Percentiles rank a stretch among this genome's conserved stretches.
Evolutionary conservation across 2,797 vertebrate genomes (phyloP).

Genomic region (Hozukius guyotensis): DNA sequence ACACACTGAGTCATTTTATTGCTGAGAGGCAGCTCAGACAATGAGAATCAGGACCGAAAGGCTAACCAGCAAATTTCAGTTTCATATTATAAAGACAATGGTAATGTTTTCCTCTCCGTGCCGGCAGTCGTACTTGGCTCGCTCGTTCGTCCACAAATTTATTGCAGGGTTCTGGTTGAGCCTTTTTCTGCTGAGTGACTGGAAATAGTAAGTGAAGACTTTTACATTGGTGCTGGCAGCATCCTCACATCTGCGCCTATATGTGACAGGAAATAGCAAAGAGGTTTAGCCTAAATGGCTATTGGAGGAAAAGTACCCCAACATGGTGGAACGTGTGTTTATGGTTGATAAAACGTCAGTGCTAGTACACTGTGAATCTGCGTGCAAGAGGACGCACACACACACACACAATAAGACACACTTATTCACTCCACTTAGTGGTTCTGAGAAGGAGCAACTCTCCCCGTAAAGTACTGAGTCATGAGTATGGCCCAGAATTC

Average conservation of each 20-base stretch:
- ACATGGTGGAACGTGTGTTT: slow-evolving; percentile 26
- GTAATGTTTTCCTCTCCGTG: slow-evolving; percentile 14
- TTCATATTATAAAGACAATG: slow-evolving; percentile 2
- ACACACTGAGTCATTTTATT: slow-evolving; percentile 6
- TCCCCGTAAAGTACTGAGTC: slow-evolving; percentile 68
- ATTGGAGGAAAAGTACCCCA: slow-evolving; percentile 33
- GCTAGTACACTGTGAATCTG: slow-evolving; percentile 15
- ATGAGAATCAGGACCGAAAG: background rate
- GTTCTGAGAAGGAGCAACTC: slow-evolving; percentile 55
- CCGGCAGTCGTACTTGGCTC: background rate
- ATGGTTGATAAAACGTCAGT: slow-evolving; percentile 32
- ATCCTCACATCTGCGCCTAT: slow-evolving; percentile 18
- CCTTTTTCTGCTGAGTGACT: slow-evolving; percentile 55
- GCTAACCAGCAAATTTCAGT: background rate
- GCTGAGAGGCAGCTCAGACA: background rate
- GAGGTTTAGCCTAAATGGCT: slow-evolving; percentile 30
- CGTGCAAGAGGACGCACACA: background rate
- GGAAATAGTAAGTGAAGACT: slow-evolving; percentile 56
- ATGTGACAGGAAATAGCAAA: slow-evolving; percentile 41
- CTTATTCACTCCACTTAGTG: slow-evolving; percentile 59
- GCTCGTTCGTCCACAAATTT: slow-evolving; percentile 7
- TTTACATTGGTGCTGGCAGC: slow-evolving; percentile 30
- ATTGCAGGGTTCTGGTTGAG: slow-evolving; percentile 16
- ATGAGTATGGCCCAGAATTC: slow-evolving; percentile 62
- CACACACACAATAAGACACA: slow-evolving; percentile 8